phyloP scores from a whole-genome alignment of 2,113 vertebrate species.

The Oreocharis arfaki region DNA sequence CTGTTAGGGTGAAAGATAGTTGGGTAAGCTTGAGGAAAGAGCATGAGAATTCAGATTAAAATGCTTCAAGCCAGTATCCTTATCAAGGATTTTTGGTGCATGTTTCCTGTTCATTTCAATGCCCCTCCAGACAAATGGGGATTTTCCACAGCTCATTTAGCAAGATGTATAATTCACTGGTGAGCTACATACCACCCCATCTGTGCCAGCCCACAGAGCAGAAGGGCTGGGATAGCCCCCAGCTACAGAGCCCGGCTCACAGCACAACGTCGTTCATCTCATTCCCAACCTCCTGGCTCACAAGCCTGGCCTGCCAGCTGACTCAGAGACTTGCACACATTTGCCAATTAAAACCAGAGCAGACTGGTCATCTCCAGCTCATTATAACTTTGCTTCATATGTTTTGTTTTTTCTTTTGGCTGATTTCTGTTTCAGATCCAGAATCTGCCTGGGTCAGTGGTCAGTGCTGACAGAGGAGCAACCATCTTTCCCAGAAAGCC shows the following conservation, averaged over 20 bases:
- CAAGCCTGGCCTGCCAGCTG: background rate
- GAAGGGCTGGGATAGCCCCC: background rate
- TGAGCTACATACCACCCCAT: background rate
- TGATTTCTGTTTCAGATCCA: background rate
- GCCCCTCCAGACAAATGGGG: background rate
- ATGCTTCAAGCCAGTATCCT: background rate
- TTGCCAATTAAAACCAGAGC: background rate
- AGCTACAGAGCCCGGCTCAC: background rate
- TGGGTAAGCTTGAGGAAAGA: background rate
- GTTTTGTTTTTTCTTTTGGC: background rate
- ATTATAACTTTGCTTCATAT: background rate
- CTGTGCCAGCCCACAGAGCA: slow-evolving; percentile 19
- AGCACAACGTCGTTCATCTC: background rate
- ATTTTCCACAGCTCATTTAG: slow-evolving; percentile 8
- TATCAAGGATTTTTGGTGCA: background rate
- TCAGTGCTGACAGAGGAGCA: background rate
- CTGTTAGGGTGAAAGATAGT: background rate
- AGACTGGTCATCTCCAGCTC: background rate
- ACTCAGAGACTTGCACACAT: background rate
- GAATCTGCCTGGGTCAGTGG: background rate
- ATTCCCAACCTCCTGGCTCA: background rate
- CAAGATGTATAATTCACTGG: background rate
- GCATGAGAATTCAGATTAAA: background rate
- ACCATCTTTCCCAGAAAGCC: background rate
- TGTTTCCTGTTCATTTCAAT: background rate